These are phyloP conservation scores for Diplosoma virens DNA, from an alignment of 23 tunicate genomes.

Conservation along the genomic window DNA sequence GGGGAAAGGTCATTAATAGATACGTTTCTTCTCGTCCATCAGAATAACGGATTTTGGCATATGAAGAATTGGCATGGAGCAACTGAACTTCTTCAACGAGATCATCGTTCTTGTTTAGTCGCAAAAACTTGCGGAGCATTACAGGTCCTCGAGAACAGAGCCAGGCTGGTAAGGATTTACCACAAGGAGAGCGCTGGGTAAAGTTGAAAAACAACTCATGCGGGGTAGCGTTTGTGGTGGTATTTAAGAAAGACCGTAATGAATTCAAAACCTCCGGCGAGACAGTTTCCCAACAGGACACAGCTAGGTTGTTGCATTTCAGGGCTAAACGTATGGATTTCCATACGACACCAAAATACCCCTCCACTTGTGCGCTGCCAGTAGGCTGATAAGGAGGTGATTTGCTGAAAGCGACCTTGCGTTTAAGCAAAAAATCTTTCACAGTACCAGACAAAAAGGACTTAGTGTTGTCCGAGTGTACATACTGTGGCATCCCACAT, in stretches of 20 bases:
- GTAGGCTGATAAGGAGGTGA: constrained; percentile 17
- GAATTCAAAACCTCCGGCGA: constrained; percentile 16
- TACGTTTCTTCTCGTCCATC: constrained; percentile 19
- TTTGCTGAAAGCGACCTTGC: constrained; percentile 18
- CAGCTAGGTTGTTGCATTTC: neutral
- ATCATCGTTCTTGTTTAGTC: neutral
- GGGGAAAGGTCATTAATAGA: constrained; percentile 29
- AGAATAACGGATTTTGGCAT: constrained; percentile 6
- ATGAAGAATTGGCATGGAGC: constrained; percentile 14
- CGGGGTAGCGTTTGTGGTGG: constrained; percentile 17
- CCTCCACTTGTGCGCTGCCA: constrained; percentile 19
- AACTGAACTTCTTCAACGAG: constrained; percentile 24
- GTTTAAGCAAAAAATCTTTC: neutral
- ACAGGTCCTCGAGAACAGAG: constrained; percentile 2
- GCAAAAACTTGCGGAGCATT: constrained; percentile 8
- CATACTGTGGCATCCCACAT: neutral
- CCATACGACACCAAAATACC: constrained; percentile 30
- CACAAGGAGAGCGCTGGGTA: constrained; percentile 2
- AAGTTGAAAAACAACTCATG: constrained; percentile 18
- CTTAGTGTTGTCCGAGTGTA: neutral
- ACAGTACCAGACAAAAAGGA: constrained; percentile 2
- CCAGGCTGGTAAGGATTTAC: constrained; percentile 27
- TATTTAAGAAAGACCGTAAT: constrained; percentile 6
- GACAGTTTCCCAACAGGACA: constrained; percentile 8
- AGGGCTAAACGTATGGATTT: constrained; percentile 5